Evolutionary conservation across 2,797 vertebrate species (phyloP).

Genomic region (Enteromius anoplus): DNA sequence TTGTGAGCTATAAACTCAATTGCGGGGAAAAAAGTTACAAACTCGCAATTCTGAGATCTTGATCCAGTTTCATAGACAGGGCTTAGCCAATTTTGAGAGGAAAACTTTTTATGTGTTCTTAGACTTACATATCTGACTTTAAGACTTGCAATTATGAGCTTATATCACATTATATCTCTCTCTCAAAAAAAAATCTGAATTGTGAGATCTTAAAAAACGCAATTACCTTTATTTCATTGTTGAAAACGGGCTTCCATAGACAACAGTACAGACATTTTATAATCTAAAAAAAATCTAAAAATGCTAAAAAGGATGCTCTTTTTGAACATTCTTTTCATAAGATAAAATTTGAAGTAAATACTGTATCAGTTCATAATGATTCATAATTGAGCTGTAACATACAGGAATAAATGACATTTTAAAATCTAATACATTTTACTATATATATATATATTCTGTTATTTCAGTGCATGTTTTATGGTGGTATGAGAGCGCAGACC

Average conservation of each 20-base stretch:
- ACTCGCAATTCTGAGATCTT: no score
- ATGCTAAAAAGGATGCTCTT: not conserved
- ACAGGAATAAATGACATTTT: not conserved
- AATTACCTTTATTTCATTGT: no score
- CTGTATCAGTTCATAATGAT: not conserved
- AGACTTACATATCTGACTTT: no score
- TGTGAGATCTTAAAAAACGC: not conserved
- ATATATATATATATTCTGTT: not conserved
- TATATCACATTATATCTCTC: no score
- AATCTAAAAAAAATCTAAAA: not conserved
- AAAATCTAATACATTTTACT: no score
- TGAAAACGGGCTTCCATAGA: not conserved
- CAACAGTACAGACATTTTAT: not conserved
- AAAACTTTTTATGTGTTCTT: no score
- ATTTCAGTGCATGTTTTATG: constrained; percentile 85
- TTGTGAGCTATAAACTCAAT: no score
- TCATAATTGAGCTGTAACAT: not conserved
- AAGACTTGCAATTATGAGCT: no score
- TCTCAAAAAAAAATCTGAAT: not conserved
- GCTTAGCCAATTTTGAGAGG: no score
- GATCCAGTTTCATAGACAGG: no score
- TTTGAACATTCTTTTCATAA: not conserved
- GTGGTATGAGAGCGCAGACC: constrained; percentile 87
- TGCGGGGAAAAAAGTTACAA: no score
- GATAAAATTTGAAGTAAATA: not conserved